Conservation (phyloP, 2,797 vertebrate species). For the Synaphobranchus kaupii region DNA sequence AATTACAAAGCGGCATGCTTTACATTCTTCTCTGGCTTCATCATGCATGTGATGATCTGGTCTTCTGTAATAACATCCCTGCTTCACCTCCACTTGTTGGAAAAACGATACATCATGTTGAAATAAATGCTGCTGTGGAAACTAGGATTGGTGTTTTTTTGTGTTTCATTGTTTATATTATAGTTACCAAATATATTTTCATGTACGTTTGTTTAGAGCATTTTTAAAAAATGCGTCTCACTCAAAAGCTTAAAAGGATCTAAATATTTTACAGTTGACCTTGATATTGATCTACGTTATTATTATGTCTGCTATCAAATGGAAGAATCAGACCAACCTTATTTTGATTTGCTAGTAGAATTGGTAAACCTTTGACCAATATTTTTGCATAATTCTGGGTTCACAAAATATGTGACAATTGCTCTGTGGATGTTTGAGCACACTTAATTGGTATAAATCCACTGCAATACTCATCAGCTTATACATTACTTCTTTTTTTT, state of each 20-base stretch:
- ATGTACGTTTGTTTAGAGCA: not conserved
- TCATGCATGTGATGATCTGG: constrained; percentile 55
- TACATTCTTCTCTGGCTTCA: constrained; percentile 65
- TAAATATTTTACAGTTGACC: not conserved
- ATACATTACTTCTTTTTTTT: too few relatives aligned
- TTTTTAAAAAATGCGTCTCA: not conserved
- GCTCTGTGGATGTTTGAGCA: not conserved
- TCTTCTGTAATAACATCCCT: not conserved
- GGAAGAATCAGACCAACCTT: not conserved
- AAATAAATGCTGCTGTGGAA: not conserved
- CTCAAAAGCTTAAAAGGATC: not conserved
- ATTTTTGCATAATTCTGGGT: not conserved
- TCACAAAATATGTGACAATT: not conserved
- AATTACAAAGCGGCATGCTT: constrained; percentile 73
- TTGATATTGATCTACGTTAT: too few relatives aligned
- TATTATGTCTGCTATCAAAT: not conserved
- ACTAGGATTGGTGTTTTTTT: not conserved
- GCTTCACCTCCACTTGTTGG: not conserved
- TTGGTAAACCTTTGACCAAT: not conserved
- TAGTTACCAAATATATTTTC: not conserved
- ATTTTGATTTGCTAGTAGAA: not conserved
- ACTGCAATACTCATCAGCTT: not conserved
- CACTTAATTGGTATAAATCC: not conserved
- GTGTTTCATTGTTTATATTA: not conserved
- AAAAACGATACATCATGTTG: not conserved